These are phyloP conservation scores for Mallateleia sp. DNA, from an alignment of 2,888 invertebrate species.

Conservation along the genomic window DNA sequence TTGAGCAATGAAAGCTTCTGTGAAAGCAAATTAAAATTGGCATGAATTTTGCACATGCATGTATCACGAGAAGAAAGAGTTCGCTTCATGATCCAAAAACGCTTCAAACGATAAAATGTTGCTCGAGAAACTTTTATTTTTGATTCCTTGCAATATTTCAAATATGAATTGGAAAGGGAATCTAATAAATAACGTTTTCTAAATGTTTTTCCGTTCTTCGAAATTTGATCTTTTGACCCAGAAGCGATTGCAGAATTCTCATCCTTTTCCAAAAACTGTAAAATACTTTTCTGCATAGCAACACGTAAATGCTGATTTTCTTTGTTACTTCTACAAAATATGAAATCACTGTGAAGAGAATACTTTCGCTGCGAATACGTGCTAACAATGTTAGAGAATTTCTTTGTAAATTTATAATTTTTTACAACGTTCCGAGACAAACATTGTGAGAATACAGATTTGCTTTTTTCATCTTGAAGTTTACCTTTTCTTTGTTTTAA, in stretches of 20 bases:
- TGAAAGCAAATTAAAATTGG: conserved; percentile 45
- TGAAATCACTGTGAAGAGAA: conserved; percentile 1
- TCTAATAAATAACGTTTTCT: conserved; percentile 52
- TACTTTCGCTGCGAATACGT: conserved; percentile 41
- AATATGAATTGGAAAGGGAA: conserved; percentile 33
- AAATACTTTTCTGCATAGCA: conserved; percentile 27
- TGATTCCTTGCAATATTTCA: conserved; percentile 33
- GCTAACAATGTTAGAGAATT: conserved; percentile 19
- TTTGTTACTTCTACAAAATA: conserved; percentile 39
- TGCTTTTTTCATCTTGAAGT: conserved; percentile 30
- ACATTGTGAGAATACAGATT: conserved; percentile 24
- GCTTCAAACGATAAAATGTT: conserved; percentile 51
- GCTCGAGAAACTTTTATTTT: conserved; percentile 28
- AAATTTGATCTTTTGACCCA: conserved; percentile 31
- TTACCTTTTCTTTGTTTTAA: conserved; percentile 17
- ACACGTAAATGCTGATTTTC: conserved; percentile 10
- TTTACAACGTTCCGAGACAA: conserved; percentile 43
- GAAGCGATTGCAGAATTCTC: conserved; percentile 51
- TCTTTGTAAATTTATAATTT: conserved; percentile 36
- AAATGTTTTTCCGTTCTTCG: conserved; percentile 31
- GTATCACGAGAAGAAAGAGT: conserved; percentile 45
- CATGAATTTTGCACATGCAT: conserved; percentile 51
- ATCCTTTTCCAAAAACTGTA: conserved; percentile 40
- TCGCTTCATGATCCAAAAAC: conserved; percentile 51
- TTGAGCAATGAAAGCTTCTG: conserved; percentile 38